phyloP scores from a whole-genome alignment of 2,888 invertebrate genomes.

The Agrotis ipsilon region DNA sequence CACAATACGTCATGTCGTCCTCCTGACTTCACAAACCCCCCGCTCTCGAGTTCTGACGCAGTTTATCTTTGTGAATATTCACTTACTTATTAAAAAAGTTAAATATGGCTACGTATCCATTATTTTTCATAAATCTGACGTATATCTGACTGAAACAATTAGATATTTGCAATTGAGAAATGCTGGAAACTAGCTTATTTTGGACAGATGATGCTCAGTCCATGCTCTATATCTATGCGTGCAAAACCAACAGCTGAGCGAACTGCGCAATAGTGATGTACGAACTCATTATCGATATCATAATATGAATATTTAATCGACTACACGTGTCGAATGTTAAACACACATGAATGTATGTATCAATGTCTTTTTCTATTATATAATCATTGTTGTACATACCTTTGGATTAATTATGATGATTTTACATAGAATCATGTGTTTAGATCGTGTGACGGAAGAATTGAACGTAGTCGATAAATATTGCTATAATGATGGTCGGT shows the following conservation, averaged over 20 bases:
- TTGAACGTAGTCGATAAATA: slow-evolving; percentile 24
- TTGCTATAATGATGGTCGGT: slow-evolving; percentile 7
- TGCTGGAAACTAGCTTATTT: too few species aligned
- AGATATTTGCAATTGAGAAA: too few species aligned
- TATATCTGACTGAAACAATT: too few species aligned
- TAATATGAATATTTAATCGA: slow-evolving; percentile 50
- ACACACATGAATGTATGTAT: slow-evolving; percentile 27
- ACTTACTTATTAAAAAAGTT: too few species aligned
- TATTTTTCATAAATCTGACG: too few species aligned
- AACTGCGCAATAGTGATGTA: slow-evolving; percentile 64
- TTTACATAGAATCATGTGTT: slow-evolving; percentile 25
- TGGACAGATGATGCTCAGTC: too few species aligned
- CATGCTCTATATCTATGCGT: too few species aligned
- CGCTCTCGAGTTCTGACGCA: too few species aligned
- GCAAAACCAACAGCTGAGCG: slow-evolving; percentile 32
- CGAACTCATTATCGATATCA: slow-evolving; percentile 56
- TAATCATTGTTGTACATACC: slow-evolving; percentile 18
- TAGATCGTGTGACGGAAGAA: slow-evolving; percentile 20
- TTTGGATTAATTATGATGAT: slow-evolving; percentile 33
- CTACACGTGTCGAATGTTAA: slow-evolving; percentile 58
- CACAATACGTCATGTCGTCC: too few species aligned
- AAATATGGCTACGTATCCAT: too few species aligned
- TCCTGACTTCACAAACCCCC: too few species aligned
- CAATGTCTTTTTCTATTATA: slow-evolving; percentile 28
- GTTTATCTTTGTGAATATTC: too few species aligned